Evolutionary conservation across 2,888 invertebrate genomes (phyloP), one percentile per base, ranked within the genome.

Genomic region (Harpalus rufipes): DNA sequence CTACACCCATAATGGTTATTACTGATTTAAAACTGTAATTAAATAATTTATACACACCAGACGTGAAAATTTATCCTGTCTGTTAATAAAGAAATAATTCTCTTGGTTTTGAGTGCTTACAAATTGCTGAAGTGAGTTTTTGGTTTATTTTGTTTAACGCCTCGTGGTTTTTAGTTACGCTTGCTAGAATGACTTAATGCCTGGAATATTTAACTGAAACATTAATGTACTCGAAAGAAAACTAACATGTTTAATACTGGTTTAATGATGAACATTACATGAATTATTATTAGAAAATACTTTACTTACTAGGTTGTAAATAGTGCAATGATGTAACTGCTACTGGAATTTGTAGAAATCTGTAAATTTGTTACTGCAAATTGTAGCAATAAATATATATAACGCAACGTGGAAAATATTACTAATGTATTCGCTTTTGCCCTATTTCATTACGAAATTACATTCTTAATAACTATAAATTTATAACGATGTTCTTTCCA

Each of bases 1-100:
- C 12, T 65, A 63, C 81, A 65, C 44, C 81, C 44, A 44, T 81
- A 81, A 81, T 81, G 12, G 65, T 56, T 65, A 12, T 51, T 21
- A 18, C 14, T 81, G 68, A 68, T 81, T 68, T 81, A 81, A 68
- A 51, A 51, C 63, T 51, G 65, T 81, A 14, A 81, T 81, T 81
- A 68, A 81, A 81, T 81, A 51, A 32, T 68, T 25, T 68, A 81
- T 68, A 68, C 51, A 72, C 51, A 18, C 72, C n/a, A 18, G 16
- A 41, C 7, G 21, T 7, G 72, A 41, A 74, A 74, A 74, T 74
- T 44, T 41, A 74, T 74, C 41, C 18, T 6, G 12, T 68, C 39
- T 32, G 39, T 39, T 68, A 68, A 68, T 68, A 68, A 74, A 51
- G 44, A 74, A 74, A 74, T 74, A 5, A 44, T 12, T 44, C 32